Conservation (phyloP, 2,888 invertebrate species). For the Acrocera orbiculus region DNA sequence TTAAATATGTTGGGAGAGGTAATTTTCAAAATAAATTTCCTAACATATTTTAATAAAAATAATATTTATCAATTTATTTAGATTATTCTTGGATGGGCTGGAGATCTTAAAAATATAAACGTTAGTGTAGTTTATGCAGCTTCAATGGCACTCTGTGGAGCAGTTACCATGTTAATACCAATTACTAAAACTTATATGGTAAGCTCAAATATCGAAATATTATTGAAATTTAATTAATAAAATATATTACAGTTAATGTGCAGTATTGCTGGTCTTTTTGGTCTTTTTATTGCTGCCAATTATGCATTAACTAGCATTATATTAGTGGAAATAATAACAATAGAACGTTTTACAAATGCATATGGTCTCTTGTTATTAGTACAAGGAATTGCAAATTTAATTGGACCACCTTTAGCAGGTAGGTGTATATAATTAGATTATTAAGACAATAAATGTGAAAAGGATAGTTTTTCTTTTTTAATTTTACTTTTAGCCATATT, state of each 20-base stretch:
- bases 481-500: too few relatives aligned
- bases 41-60: conserved; percentile 13
- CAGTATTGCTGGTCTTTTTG: conserved; percentile 77
- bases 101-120: conserved; percentile 64
- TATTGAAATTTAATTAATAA: neutral
- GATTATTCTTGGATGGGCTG: conserved; percentile 73
- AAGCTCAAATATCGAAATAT: neutral
- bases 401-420: conserved; percentile 86
- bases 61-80: too few relatives aligned
- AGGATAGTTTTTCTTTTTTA: too few relatives aligned
- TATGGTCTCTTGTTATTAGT: conserved; percentile 75
- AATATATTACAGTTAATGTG: conserved; percentile 13
- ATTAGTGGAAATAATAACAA: conserved; percentile 71
- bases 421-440: conserved; percentile 15
- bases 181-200: conserved; percentile 24
- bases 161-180: conserved; percentile 48
- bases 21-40: conserved; percentile 5
- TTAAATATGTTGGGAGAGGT: conserved; percentile 80
- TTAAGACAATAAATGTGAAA: neutral
- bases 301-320: conserved; percentile 83
- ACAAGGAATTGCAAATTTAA: conserved; percentile 75
- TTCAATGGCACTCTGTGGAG: conserved; percentile 58
- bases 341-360: conserved; percentile 80
- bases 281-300: conserved; percentile 80
- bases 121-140: conserved; percentile 62